These are phyloP conservation scores for Aurelia sp. DNA, from an alignment of 30 jellyfish, hydroid and myxozoan genomes.

Conservation along the genomic window DNA sequence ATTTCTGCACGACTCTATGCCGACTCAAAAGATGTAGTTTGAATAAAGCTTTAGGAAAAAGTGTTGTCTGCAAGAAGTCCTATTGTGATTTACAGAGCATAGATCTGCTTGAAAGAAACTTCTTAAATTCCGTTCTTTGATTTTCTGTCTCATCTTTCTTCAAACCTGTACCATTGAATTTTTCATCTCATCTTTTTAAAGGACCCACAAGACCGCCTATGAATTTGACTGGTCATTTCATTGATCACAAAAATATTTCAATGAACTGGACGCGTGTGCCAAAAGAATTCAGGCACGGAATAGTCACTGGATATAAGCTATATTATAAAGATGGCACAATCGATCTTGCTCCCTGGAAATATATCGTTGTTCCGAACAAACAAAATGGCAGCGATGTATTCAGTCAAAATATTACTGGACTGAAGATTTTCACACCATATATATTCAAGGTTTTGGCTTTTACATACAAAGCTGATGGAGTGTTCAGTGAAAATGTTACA, in stretches of 20 bases:
- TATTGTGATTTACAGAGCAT: too few species aligned
- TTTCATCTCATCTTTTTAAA: neutral
- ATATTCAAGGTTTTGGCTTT: constrained; percentile 11
- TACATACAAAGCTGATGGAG: constrained; percentile 1
- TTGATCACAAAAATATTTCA: constrained; percentile 21
- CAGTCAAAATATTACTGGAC: constrained; percentile 10
- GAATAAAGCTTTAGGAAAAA: too few species aligned
- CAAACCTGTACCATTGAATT: neutral
- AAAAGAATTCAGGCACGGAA: constrained; percentile 33
- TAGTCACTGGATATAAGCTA: constrained; percentile 29
- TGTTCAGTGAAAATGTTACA: constrained; percentile 26
- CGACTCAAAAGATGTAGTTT: too few species aligned
- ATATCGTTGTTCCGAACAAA: neutral
- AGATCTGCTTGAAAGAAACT: too few species aligned
- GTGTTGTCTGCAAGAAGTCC: too few species aligned
- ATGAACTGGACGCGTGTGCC: constrained; percentile 51
- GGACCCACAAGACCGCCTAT: constrained; percentile 40
- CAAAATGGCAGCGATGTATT: constrained; percentile 1
- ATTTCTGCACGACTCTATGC: too few species aligned
- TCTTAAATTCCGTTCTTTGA: too few species aligned
- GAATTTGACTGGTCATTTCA: constrained; percentile 50
- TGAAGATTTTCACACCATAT: constrained; percentile 10
- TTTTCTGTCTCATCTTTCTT: neutral
- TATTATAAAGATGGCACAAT: constrained; percentile 37
- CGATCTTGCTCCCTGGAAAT: constrained; percentile 10